Evolutionary conservation across 2,888 invertebrate species (phyloP).

Genomic region (Linyphia triangularis): DNA sequence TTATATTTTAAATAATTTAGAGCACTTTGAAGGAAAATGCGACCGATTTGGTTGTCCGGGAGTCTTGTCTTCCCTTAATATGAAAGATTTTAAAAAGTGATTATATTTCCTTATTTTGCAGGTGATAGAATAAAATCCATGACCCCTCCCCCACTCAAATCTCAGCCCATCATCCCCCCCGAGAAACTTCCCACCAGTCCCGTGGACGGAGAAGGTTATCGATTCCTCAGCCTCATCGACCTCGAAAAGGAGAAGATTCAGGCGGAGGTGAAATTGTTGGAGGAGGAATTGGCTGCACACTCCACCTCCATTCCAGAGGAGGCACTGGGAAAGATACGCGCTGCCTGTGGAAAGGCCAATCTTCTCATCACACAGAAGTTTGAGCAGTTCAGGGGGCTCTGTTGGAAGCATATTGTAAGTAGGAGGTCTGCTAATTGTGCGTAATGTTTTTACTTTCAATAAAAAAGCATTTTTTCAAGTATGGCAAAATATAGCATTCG

Average conservation of each 20-base stretch:
- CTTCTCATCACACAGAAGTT: slow-evolving; percentile 94
- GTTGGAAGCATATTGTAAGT: slow-evolving; percentile 84
- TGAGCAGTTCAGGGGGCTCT: slow-evolving; percentile 94
- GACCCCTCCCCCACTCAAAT: slow-evolving; percentile 56
- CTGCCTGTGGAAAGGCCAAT: slow-evolving; percentile 94
- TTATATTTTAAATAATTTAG: too few relatives aligned
- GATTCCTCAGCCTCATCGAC: slow-evolving; percentile 84
- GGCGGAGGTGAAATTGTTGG: slow-evolving; percentile 37
- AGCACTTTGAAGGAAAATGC: too few relatives aligned
- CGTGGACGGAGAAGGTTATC: slow-evolving; percentile 86
- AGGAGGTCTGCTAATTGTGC: too few relatives aligned
- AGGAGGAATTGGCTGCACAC: slow-evolving; percentile 42
- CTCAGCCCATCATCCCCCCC: slow-evolving; percentile 9
- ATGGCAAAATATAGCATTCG: too few relatives aligned
- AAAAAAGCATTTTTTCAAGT: too few relatives aligned
- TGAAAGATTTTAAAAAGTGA: too few relatives aligned
- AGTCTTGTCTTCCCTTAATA: too few relatives aligned
- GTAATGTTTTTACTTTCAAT: too few relatives aligned
- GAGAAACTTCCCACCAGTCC: too few relatives aligned
- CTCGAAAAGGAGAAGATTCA: slow-evolving; percentile 63
- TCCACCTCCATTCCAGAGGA: slow-evolving; percentile 85
- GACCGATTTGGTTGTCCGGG: too few relatives aligned
- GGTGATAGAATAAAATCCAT: slow-evolving; percentile 68
- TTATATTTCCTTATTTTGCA: not conserved
- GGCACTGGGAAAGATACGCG: slow-evolving; percentile 89